A percentile compares a stretch with the other conserved stretches of the same genome.
These are phyloP conservation scores for Spea multiplicata DNA, from an alignment of 2,113 vertebrate species.

Conservation along the genomic window DNA sequence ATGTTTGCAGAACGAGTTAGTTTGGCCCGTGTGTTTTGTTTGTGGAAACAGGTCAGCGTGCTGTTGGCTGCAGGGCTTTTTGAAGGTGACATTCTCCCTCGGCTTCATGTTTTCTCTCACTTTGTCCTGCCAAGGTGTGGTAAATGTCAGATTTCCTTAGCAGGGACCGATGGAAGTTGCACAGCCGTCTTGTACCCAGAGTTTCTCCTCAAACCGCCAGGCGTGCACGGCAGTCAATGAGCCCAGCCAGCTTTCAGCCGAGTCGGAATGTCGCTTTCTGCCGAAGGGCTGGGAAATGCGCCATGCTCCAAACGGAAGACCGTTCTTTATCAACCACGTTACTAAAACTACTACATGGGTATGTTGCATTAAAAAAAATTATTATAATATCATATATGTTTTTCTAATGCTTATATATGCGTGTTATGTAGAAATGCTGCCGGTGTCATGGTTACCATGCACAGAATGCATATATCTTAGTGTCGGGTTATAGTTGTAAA, in stretches of 20 bases:
- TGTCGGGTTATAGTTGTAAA: too few species aligned
- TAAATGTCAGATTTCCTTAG: not conserved
- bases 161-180: constrained; percentile 67
- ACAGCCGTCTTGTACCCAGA: constrained; percentile 56
- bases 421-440: too few species aligned
- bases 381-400: too few species aligned
- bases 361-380: constrained; percentile 37
- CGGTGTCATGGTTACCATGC: too few species aligned
- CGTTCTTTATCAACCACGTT: constrained; percentile 93
- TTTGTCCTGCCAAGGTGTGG: not conserved
- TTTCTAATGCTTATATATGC: not conserved
- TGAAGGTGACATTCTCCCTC: not conserved
- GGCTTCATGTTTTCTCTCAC: not conserved
- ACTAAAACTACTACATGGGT: constrained; percentile 95
- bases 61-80: not conserved
- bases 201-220: constrained; percentile 53
- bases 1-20: not conserved
- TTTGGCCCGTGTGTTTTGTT: not conserved
- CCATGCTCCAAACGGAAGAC: constrained; percentile 82
- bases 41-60: not conserved
- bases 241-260: constrained; percentile 60
- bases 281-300: constrained; percentile 90
- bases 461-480: too few species aligned
- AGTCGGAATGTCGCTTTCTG: constrained; percentile 72
- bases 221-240: constrained; percentile 54